Evolutionary conservation across 2,797 vertebrate genomes (phyloP), one percentile per base, ranked within the genome.

Genomic region (Pantherophis vulpinus): DNA sequence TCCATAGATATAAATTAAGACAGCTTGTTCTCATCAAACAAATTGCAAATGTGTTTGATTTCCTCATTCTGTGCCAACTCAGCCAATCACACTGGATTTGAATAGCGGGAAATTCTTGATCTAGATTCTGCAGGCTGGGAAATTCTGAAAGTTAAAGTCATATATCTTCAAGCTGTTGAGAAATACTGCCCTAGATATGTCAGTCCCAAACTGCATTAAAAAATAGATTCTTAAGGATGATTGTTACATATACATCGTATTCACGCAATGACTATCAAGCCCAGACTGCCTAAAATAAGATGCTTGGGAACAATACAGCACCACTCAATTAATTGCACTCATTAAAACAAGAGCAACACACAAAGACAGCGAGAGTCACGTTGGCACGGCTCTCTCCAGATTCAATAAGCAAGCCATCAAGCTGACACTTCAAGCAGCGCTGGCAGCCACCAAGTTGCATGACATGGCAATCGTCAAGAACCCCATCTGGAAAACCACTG

Each of bases 191-290:
- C 74, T 83, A 83, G 74, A 83, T 42, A 42, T 25, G 20, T 83
- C 74, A 83, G 20, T 1, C 18, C 37, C 74, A 83, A 83, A 83
- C 37, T 23, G 20, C 13, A 42, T 27, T 63, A 66, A 63, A 47
- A 66, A 0, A 0, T 42, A 58, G 13, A 83, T 0, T 74, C 66
- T 86, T 87, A 13, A 2, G 10, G 59, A 5, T 5, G 61, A 93
- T 0, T 54, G 87, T 32, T 60, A 47, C 13, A 60, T 37, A 0
- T 16, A 14, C 27, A 89, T 37, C 10, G 27, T 0, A 0, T 32
- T 86, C 88, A 56, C 55, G 55, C 5, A 25, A 0, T 2, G 18
- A 70, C 18, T 5, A 25, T 61, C 29, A 87, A 87, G n/a, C 56
- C 66, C 58, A 10, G 32, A 86, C 88, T 91, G 88, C 92, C 91